Evolutionary conservation across 35 echinoderm and acorn worm species (phyloP).

Genomic region (Eucidaris tribuloides): DNA sequence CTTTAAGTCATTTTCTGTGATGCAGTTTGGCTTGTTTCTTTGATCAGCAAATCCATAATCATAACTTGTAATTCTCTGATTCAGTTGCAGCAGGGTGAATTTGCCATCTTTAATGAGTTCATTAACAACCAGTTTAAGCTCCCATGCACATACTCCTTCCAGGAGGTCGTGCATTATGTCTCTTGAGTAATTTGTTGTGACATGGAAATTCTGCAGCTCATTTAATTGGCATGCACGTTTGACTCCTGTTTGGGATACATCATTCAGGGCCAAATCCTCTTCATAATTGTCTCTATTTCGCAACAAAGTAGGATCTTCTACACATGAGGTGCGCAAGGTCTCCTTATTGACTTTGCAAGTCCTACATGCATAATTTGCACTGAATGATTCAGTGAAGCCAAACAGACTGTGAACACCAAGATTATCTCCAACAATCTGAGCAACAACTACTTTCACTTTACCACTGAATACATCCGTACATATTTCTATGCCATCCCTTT

Average conservation of each 20-base stretch:
- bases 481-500: slow-evolving; percentile 37
- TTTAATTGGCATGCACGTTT: no score
- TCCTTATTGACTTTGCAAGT: slow-evolving; percentile 25
- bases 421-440: slow-evolving; percentile 34
- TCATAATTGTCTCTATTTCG: background rate
- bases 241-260: background rate
- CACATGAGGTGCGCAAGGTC: background rate
- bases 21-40: slow-evolving; percentile 34
- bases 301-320: slow-evolving; percentile 4
- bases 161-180: slow-evolving; percentile 66
- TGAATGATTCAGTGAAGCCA: slow-evolving; percentile 43
- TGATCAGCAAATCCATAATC: slow-evolving; percentile 63
- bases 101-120: slow-evolving; percentile 30
- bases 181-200: slow-evolving; percentile 25
- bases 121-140: slow-evolving; percentile 46
- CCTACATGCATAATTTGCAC: slow-evolving; percentile 38
- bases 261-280: background rate
- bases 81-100: slow-evolving; percentile 32
- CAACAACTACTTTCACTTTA: slow-evolving; percentile 28
- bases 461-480: slow-evolving; percentile 44
- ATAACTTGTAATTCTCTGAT: slow-evolving; percentile 59
- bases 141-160: slow-evolving; percentile 47
- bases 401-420: slow-evolving; percentile 36
- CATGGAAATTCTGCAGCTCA: slow-evolving; percentile 62
- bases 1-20: background rate